Conservation (phyloP, 2,888 invertebrate genomes). For the Folsomia manolachei region DNA sequence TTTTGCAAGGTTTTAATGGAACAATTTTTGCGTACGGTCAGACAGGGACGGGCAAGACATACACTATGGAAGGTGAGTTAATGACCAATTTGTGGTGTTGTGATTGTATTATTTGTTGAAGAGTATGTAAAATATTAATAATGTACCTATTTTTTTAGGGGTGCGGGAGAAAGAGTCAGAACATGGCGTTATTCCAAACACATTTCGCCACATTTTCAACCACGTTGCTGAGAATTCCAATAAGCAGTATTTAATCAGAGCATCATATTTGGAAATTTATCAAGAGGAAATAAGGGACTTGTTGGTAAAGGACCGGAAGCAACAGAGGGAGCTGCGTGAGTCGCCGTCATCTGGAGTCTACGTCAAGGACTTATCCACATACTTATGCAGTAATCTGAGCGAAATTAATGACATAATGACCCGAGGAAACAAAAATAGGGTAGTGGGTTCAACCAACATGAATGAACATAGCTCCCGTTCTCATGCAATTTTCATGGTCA, state of each 20-base stretch:
- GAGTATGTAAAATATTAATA: too few species aligned
- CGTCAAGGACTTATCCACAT: conserved; percentile 90
- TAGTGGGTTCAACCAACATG: conserved; percentile 94
- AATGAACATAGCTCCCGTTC: conserved; percentile 97
- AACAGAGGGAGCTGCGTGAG: conserved; percentile 71
- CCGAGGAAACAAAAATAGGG: conserved; percentile 86
- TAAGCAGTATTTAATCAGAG: conserved; percentile 90
- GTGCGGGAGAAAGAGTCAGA: conserved; percentile 64
- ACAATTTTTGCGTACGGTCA: conserved; percentile 99
- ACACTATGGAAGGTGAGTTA: conserved; percentile 64
- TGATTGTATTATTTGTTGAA: too few species aligned
- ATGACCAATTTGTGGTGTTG: too few species aligned
- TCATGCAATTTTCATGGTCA: conserved; percentile 91
- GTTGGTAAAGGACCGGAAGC: conserved; percentile 66
- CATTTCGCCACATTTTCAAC: conserved; percentile 95
- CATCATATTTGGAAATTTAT: conserved; percentile 96
- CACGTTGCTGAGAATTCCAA: conserved; percentile 64
- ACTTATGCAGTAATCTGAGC: conserved; percentile 87
- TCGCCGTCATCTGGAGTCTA: conserved; percentile 82
- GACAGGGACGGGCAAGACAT: conserved; percentile 88
- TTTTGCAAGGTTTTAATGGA: conserved; percentile 96
- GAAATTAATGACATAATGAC: conserved; percentile 95
- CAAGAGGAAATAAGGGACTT: conserved; percentile 83
- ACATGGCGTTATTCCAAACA: conserved; percentile 87
- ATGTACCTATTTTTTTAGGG: conserved; percentile 60